Evolutionary conservation across 2,797 vertebrate species (phyloP), one percentile per base, ranked within the genome.

Genomic region (Dallia pectoralis): DNA sequence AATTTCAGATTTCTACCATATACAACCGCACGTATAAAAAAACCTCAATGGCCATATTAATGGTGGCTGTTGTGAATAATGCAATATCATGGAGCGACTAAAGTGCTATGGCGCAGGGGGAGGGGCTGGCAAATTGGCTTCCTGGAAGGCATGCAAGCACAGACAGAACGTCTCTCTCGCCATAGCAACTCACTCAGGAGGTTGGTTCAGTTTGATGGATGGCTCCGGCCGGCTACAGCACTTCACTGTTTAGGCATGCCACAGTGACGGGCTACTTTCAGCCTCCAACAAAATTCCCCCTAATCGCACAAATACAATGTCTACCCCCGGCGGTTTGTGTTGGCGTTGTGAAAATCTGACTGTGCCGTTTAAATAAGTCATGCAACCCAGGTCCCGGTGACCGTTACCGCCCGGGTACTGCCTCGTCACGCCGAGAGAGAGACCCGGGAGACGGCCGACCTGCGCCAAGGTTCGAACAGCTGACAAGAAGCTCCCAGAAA

Each of bases 381-480:
- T 89, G 84, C 84, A 84, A 78, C 84, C 84, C 84, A 80, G 71
- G 73, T 79, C 14, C 22, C 7, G 6, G 77, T 81, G 79, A 77
- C 81, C 87, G 77, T 32, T 68, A 66, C 83, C 83, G 84, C 82
- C 74, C 76, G 83, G 83, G 85, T 84, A 84, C 79, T 78, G 79
- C 84, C 76, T 81, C 67, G 30, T 40, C 33, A 25, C 48, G 22
- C 44, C 32, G 68, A 25, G 68, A 56, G 25, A 22, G 44, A 22
- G 68, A 36, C 68, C 76, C 70, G 77, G 63, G 53, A 77, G 74
- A 22, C 44, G 70, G 72, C 75, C 63, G 86, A 74, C 84, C 82
- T 84, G 89, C 90, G 79, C 89, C 85, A 79, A 85, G 81, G 73
- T 87, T 84, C 87, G 85, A 93, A 93, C 92, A 93, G 93, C 92